Conservation (phyloP, 2,113 vertebrate genomes). For the Cololabis saira region DNA sequence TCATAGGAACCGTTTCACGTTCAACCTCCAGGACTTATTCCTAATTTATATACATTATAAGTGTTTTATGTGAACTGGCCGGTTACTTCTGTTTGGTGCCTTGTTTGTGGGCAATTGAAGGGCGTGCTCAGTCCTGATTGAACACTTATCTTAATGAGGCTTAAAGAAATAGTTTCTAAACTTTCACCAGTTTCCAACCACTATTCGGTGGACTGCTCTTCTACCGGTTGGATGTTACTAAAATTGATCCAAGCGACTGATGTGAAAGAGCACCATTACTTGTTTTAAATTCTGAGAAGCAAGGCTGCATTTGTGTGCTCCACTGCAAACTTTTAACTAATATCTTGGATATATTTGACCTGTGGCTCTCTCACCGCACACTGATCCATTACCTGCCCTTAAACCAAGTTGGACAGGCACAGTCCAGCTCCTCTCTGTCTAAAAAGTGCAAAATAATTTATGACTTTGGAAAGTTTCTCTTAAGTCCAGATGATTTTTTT, state of each 20-base stretch:
- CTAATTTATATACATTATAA: too few relatives aligned
- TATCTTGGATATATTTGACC: constrained; percentile 14
- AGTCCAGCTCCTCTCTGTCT: constrained; percentile 28
- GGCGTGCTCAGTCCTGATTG: too few relatives aligned
- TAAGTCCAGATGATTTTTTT: constrained; percentile 33
- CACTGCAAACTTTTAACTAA: constrained; percentile 6
- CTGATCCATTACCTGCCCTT: constrained; percentile 5
- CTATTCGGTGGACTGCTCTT: too few relatives aligned
- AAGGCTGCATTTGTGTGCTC: neutral
- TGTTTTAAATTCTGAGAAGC: neutral
- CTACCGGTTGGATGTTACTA: neutral
- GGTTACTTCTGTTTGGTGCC: too few relatives aligned
- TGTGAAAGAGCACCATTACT: neutral
- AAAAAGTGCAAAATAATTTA: constrained; percentile 56
- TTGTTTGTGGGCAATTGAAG: too few relatives aligned
- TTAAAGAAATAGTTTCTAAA: too few relatives aligned
- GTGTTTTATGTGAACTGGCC: too few relatives aligned
- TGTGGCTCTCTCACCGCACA: neutral
- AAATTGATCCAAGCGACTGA: neutral
- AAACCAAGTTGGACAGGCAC: constrained; percentile 13
- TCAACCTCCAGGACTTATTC: too few relatives aligned
- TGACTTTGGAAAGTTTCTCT: constrained; percentile 51
- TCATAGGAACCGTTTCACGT: too few relatives aligned
- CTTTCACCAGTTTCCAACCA: too few relatives aligned
- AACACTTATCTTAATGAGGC: too few relatives aligned